Evolutionary conservation across 2,797 vertebrate species (phyloP).

Genomic region (Cacajao melanocephalus): DNA sequence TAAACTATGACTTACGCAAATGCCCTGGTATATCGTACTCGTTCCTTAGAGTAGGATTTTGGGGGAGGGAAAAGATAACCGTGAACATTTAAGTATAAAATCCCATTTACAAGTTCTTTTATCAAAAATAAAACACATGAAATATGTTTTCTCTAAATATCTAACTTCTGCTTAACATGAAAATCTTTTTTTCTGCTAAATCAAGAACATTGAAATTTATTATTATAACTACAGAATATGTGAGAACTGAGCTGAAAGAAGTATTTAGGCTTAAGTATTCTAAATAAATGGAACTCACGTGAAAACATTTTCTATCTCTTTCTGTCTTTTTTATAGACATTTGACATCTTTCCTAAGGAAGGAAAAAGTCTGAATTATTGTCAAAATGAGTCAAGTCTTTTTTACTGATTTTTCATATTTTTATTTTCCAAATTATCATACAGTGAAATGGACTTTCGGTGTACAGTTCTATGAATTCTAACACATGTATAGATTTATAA

Average conservation of each 20-base stretch:
- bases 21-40: not conserved
- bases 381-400: not conserved
- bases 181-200: not conserved
- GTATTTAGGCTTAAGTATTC: not conserved
- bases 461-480: not conserved
- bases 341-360: not conserved
- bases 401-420: not conserved
- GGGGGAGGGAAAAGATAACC: not conserved
- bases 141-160: not conserved
- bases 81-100: not conserved
- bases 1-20: not conserved
- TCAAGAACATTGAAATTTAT: not conserved
- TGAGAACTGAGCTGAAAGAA: not conserved
- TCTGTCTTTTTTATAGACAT: not conserved
- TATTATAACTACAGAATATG: not conserved
- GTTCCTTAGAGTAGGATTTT: not conserved
- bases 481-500: not conserved
- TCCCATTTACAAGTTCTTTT: not conserved
- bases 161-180: not conserved
- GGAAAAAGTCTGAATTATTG: not conserved
- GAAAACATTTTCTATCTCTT: not conserved
- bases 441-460: not conserved
- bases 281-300: not conserved
- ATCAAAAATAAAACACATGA: not conserved
- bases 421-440: not conserved